These are phyloP conservation scores for Cataglyphis rosenhaueri DNA, from an alignment of 2,888 invertebrate genomes.

Conservation along the genomic window DNA sequence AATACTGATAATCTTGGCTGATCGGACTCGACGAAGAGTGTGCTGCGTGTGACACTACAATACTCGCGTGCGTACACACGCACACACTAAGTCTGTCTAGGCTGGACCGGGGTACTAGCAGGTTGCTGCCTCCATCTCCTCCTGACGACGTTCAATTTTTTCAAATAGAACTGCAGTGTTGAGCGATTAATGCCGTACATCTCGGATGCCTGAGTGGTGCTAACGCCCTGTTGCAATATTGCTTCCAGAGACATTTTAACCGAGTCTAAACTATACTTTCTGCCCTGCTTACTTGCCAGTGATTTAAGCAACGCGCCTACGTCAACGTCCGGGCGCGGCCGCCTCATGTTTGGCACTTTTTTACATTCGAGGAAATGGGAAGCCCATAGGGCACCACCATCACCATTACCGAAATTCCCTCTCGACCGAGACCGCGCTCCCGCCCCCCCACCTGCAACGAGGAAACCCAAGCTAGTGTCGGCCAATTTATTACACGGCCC, in stretches of 20 bases:
- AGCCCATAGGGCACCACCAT: constrained; percentile 79
- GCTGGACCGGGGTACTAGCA: constrained; percentile 72
- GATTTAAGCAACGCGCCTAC: constrained; percentile 84
- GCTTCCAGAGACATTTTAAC: constrained; percentile 86
- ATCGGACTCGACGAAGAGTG: constrained; percentile 24
- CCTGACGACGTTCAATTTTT: constrained; percentile 86
- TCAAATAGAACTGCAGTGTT: constrained; percentile 87
- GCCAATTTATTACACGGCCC: constrained; percentile 79
- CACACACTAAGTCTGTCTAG: constrained; percentile 73
- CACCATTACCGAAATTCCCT: constrained; percentile 76
- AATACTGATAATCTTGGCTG: constrained; percentile 2
- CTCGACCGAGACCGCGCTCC: constrained; percentile 82
- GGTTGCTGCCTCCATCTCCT: constrained; percentile 82
- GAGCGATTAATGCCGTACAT: constrained; percentile 87
- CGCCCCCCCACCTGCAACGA: constrained; percentile 85
- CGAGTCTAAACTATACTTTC: constrained; percentile 86
- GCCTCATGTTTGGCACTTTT: constrained; percentile 79
- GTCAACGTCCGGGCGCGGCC: constrained; percentile 81
- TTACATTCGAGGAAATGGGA: constrained; percentile 84
- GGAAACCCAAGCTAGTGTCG: constrained; percentile 85
- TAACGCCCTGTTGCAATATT: constrained; percentile 86
- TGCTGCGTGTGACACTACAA: background rate
- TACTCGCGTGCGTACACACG: constrained; percentile 4
- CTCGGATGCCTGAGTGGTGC: constrained; percentile 86
- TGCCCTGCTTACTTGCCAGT: constrained; percentile 83